Evolutionary conservation across 1,140 invertebrate genomes (phyloP), one percentile per base, ranked within the genome.

Genomic region (Triops longicaudatus): DNA sequence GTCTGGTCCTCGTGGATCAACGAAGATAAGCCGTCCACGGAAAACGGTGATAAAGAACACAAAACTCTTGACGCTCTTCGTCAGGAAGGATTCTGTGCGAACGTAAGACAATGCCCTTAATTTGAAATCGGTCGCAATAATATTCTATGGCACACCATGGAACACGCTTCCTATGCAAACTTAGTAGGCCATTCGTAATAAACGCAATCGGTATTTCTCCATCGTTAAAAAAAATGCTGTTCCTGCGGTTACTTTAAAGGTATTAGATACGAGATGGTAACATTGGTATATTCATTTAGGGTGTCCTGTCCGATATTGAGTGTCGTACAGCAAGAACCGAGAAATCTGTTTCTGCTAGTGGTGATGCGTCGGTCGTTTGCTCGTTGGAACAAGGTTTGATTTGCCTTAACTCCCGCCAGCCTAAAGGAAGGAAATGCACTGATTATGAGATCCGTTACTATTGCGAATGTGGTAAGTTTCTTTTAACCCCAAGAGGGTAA

Each of bases 1-100:
- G 82, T 81, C 9, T 85, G 83, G 83, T 84, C 83, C 0, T 78
- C 79, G 5, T 85, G 83, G 83, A 82, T 84, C 73, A 85, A 85
- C 76, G 79, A 80, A 10, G 74, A 82, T 41, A 81, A 81, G 28
- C 82, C 83, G 11, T 76, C 76, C 50, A 72, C 76, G 26, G 63
- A 75, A 1, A 74, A 76, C 26, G 80, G 81, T 11, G 83, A 84
- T 73, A 75, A 79, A 22, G 84, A 85, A 79, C 75, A 76, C 14
- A 81, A 80, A 27, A 76, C 81, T 0, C 17, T 78, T 4, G 26
- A 76, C 5, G 74, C 81, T 31, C 76, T 82, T 26, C 73, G 75
- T 26, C 74, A 79, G 26, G 73, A 42, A 9, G 76, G 78, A 2
- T 82, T 82, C 78, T 82, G 82, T 76, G 27, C 79, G 42, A 79